Conservation (phyloP, 2,797 vertebrate genomes). For the Phylloscopus collybita region DNA sequence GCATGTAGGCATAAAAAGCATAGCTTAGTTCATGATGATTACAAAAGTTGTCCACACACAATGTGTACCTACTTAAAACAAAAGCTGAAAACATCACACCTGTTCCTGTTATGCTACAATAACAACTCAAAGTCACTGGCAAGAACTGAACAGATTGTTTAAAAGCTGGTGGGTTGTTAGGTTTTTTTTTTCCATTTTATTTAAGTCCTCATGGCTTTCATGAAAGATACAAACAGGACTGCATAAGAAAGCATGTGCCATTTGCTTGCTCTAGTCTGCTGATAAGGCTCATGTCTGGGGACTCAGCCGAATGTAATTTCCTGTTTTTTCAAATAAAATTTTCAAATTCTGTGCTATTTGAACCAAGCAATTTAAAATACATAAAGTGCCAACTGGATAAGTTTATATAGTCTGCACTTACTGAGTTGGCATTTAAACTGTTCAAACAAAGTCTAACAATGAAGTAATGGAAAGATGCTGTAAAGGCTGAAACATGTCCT, state of each 20-base stretch:
- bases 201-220: not conserved
- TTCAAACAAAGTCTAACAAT: constrained; percentile 31
- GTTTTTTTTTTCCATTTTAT: not conserved
- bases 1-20: not conserved
- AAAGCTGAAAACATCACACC: not conserved
- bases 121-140: not conserved
- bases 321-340: not conserved
- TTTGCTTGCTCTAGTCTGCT: not conserved
- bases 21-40: not conserved
- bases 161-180: not conserved
- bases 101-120: not conserved
- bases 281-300: not conserved
- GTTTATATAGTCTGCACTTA: not conserved
- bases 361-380: not conserved
- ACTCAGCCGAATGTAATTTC: not conserved
- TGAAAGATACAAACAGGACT: not conserved
- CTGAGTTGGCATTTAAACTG: not conserved
- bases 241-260: not conserved
- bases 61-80: not conserved
- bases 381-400: not conserved
- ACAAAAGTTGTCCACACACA: not conserved
- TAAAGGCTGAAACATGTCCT: not conserved
- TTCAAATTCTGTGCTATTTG: not conserved
- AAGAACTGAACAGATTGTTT: not conserved
- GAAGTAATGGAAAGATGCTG: not conserved